phyloP scores from a whole-genome alignment of 2,888 invertebrate species.

The Resseliella maxima region DNA sequence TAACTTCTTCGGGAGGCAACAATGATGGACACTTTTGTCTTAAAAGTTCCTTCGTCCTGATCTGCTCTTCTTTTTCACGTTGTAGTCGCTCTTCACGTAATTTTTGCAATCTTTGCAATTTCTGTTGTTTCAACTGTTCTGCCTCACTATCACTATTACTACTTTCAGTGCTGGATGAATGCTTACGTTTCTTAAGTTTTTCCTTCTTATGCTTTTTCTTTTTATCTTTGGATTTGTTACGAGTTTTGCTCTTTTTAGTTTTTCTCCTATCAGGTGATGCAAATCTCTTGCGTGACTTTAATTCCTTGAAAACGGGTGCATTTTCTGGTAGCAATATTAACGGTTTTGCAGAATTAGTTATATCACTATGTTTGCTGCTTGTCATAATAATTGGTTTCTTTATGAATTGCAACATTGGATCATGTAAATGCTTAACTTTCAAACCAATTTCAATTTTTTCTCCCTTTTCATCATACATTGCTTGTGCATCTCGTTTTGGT shows the following conservation, averaged over 20 bases:
- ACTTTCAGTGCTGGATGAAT: conserved; percentile 55
- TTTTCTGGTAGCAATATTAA: background rate
- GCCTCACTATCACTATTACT: conserved; percentile 58
- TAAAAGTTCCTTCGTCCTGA: conserved; percentile 69
- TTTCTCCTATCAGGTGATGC: conserved; percentile 58
- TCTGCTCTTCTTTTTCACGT: conserved; percentile 83
- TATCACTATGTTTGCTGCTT: background rate
- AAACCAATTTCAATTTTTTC: conserved; percentile 73
- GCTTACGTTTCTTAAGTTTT: conserved; percentile 57
- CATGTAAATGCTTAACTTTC: conserved; percentile 76
- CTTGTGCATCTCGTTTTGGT: conserved; percentile 70
- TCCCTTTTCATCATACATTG: conserved; percentile 63
- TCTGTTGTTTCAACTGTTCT: conserved; percentile 62
- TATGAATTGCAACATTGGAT: conserved; percentile 79
- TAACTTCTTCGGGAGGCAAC: conserved; percentile 58
- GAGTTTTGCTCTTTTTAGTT: conserved; percentile 58
- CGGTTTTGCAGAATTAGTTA: background rate
- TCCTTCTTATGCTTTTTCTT: conserved; percentile 58
- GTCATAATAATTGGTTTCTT: conserved; percentile 57
- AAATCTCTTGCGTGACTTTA: background rate
- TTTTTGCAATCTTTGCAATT: conserved; percentile 71
- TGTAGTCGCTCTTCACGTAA: conserved; percentile 82
- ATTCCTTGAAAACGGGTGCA: no score
- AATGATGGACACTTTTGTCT: conserved; percentile 60
- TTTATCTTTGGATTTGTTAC: conserved; percentile 58